These are phyloP conservation scores for Radopholus similis DNA, from an alignment of 1,140 invertebrate genomes.

Conservation along the genomic window DNA sequence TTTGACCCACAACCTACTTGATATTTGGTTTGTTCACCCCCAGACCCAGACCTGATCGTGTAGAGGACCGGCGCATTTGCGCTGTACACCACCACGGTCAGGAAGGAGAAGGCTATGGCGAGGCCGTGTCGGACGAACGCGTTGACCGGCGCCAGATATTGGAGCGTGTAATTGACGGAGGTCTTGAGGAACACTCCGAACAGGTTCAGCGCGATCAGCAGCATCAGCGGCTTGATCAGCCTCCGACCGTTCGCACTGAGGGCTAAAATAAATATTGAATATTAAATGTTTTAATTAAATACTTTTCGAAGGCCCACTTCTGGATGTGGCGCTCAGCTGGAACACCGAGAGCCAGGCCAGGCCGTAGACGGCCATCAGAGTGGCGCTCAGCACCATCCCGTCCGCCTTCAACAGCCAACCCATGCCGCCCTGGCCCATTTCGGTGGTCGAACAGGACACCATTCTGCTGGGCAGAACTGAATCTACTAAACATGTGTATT, in stretches of 20 bases:
- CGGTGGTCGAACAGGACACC: background rate
- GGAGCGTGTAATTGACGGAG: background rate
- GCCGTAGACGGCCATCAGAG: background rate
- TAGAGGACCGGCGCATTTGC: background rate
- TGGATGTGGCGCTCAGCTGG: background rate
- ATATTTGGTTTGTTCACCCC: no score
- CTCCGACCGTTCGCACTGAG: background rate
- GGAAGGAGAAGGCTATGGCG: background rate
- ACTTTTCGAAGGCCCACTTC: background rate
- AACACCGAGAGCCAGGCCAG: background rate
- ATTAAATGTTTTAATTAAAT: background rate
- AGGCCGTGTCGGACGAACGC: background rate
- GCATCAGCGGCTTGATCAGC: background rate
- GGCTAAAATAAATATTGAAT: background rate
- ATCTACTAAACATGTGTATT: background rate
- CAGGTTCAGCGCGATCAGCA: background rate
- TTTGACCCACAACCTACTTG: no score
- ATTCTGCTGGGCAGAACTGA: background rate
- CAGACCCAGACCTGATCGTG: background rate
- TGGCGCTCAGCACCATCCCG: background rate
- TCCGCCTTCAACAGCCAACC: background rate
- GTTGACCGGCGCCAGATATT: background rate
- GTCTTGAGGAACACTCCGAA: background rate
- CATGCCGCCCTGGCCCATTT: background rate
- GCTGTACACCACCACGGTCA: background rate